phyloP scores from a whole-genome alignment of 2,888 invertebrate species.

The Sicus ferrugineus region DNA sequence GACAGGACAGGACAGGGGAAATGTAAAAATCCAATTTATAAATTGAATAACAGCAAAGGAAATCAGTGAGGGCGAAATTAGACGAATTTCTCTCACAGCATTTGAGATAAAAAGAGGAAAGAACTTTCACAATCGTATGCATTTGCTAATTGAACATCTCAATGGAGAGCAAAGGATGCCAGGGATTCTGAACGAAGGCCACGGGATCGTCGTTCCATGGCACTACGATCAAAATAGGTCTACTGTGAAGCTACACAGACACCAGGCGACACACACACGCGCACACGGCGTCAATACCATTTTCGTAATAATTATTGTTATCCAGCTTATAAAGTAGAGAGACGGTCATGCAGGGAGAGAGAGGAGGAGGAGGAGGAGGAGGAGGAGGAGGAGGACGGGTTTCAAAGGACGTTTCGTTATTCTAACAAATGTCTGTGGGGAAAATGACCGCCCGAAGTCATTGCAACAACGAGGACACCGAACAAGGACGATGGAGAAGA shows the following conservation, averaged over 20 bases:
- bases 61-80: not conserved
- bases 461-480: no score
- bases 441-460: no score
- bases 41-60: constrained; percentile 33
- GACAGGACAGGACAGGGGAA: constrained; percentile 11
- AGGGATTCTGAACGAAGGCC: constrained; percentile 22
- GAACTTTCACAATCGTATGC: constrained; percentile 11
- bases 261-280: not conserved
- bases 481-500: no score
- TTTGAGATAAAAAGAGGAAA: constrained; percentile 29
- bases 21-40: constrained; percentile 32
- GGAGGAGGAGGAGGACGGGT: no score
- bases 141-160: constrained; percentile 26
- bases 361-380: no score
- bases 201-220: no score
- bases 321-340: constrained; percentile 31
- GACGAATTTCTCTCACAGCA: no score
- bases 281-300: not conserved
- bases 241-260: not conserved
- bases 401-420: no score
- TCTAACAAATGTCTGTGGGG: no score
- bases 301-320: constrained; percentile 17
- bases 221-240: no score
- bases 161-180: constrained; percentile 33
- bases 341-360: no score